Base-by-base conservation (phyloP, 2,113 vertebrate genomes). In the Gambusia holbrooki region DNA sequence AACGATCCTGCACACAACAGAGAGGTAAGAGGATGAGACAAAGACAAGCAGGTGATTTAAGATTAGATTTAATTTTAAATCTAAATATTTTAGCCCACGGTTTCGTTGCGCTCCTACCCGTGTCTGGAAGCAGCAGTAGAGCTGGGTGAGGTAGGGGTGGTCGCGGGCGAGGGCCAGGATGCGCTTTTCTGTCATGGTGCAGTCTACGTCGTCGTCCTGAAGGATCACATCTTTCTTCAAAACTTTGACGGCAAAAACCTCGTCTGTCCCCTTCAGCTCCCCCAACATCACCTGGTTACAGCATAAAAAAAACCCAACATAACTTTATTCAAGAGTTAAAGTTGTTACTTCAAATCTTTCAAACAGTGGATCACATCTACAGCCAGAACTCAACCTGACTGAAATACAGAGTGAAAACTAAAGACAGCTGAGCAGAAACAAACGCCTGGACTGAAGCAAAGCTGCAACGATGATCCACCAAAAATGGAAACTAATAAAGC, bases 121-220 rank as follows among this genome's bases (percentile, higher is more conserved):
- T 13, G 98, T 99, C 94, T 99, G 98, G 94, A 99, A 99, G 96
- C 98, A 99, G 96, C 98, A 99, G 89, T 97, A 98, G 30, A 99
- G 97, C 90, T 98, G 97, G 76, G 97, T 99, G 90, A 99, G 95
- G 88, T 99, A 99, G 0, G 97, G 98, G 89, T 99, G 98, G 88
- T 96, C 96, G 85, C 97, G 95, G 33, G 97, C 98, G 69, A 99
- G 93, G 25, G 98, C 98, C 84, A 99, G 93, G 93, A 99, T 98
- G 80, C 97, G 96, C 84, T 99, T 99, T 90, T 99, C 98, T 1
- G 98, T 99, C 96, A 99, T 97, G 2, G 98, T 99, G 93, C 98
- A 99, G 92, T 99, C 98, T 54, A 99, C 97, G 0, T 99, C 98
- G 0, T 99, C 97, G 37, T 99, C 98, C 89, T 99, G 97, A 69